A percentile compares a stretch with the other conserved stretches of the same genome.
Conservation (phyloP, 2,113 vertebrate genomes). For the Cavia aperea region DNA sequence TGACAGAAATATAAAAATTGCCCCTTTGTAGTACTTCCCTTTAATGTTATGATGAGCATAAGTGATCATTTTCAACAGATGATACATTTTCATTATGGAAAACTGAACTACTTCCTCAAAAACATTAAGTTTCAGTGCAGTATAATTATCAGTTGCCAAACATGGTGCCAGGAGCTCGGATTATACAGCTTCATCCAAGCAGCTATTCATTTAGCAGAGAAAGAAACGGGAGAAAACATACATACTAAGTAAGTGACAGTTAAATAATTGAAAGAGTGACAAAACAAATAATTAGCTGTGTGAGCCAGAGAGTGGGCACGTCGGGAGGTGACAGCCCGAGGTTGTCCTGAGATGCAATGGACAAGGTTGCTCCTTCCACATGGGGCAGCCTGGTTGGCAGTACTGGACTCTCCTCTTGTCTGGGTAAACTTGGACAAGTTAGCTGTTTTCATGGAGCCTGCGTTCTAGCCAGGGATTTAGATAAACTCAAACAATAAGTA, state of each 20-base stretch:
- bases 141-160: background rate
- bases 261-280: no score
- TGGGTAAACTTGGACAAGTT: background rate
- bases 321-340: background rate
- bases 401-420: background rate
- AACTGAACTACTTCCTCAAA: background rate
- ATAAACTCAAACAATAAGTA: background rate
- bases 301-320: no score
- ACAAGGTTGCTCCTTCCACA: accelerated
- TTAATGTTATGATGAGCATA: background rate
- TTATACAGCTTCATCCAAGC: background rate
- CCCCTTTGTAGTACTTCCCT: background rate
- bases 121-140: background rate
- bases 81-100: background rate
- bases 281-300: background rate
- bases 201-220: background rate
- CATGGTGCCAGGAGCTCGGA: background rate
- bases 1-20: background rate
- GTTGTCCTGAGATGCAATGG: background rate
- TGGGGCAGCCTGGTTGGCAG: background rate
- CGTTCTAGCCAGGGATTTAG: background rate
- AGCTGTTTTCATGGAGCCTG: background rate
- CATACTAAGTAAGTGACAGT: background rate
- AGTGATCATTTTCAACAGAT: background rate
- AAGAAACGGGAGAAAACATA: background rate